A percentile compares a stretch with the other conserved stretches of the same genome.
Evolutionary conservation across 1,140 invertebrate genomes (phyloP).

Genomic region (Microvelia longipes): DNA sequence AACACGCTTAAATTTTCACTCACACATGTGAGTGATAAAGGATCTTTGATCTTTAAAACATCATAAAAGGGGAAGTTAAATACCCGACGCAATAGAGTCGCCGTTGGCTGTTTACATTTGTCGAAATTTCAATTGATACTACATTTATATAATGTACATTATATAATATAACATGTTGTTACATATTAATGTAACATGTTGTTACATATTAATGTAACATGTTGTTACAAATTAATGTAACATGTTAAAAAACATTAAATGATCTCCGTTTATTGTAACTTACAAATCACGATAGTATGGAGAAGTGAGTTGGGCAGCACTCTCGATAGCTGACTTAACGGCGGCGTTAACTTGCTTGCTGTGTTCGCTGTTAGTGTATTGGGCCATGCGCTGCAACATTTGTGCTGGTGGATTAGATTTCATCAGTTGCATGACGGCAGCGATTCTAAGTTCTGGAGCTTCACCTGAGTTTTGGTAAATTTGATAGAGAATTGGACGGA

Average conservation of each 20-base stretch:
- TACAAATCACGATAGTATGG: conserved; percentile 16
- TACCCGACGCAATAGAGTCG: too few relatives aligned
- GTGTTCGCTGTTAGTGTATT: conserved; percentile 43
- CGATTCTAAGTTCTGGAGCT: conserved; percentile 41
- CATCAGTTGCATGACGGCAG: conserved; percentile 42
- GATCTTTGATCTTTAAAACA: too few relatives aligned
- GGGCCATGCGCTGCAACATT: conserved; percentile 49
- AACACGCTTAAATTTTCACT: too few relatives aligned
- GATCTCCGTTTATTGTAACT: too few relatives aligned
- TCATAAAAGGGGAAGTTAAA: too few relatives aligned
- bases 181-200: too few relatives aligned
- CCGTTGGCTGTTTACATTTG: too few relatives aligned
- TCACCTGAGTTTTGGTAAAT: conserved; percentile 47
- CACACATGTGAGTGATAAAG: too few relatives aligned
- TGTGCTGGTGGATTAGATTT: conserved; percentile 36
- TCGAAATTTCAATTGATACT: too few relatives aligned
- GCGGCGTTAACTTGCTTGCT: conserved; percentile 41
- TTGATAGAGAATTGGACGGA: conserved; percentile 40
- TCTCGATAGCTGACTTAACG: conserved; percentile 39
- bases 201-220: background rate
- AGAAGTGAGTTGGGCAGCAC: conserved; percentile 31
- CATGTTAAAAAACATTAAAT: background rate
- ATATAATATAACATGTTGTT: too few relatives aligned
- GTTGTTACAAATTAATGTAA: background rate
- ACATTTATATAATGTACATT: too few relatives aligned